Evolutionary conservation across 1,140 invertebrate genomes (phyloP).

Genomic region (Euura lappo): DNA sequence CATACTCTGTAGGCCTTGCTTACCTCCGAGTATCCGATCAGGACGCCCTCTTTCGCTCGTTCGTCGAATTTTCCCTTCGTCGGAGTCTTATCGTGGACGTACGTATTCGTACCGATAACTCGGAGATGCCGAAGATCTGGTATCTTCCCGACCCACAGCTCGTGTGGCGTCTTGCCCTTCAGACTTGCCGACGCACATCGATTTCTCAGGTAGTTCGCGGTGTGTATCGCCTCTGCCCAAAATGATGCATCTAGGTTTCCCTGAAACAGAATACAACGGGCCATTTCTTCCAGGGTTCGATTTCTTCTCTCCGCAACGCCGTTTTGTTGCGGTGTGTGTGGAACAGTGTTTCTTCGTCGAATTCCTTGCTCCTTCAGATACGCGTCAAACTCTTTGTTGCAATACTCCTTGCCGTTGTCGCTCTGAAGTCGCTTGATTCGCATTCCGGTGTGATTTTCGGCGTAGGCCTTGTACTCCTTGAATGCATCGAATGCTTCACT

Average conservation of each 20-base stretch:
- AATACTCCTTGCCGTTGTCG: conserved; percentile 35
- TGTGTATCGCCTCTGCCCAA: conserved; percentile 49
- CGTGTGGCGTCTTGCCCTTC: too few relatives aligned
- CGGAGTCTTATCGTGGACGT: conserved; percentile 11
- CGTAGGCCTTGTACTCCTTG: conserved; percentile 26
- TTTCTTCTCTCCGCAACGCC: conserved; percentile 47
- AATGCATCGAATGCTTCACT: conserved; percentile 24
- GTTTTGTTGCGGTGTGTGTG: conserved; percentile 48
- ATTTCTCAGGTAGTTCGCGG: too few relatives aligned
- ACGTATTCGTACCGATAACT: conserved; percentile 10
- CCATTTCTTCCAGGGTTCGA: conserved; percentile 39
- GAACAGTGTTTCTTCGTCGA: conserved; percentile 28
- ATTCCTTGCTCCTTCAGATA: conserved; percentile 29
- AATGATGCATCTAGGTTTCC: conserved; percentile 15
- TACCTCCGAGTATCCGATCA: conserved; percentile 22
- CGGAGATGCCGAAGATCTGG: too few relatives aligned
- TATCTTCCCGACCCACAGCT: too few relatives aligned
- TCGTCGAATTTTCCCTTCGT: conserved; percentile 16
- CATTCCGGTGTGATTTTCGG: conserved; percentile 27
- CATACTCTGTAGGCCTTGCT: too few relatives aligned
- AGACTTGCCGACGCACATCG: too few relatives aligned
- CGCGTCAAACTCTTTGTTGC: conserved; percentile 18
- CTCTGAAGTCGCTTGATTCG: conserved; percentile 30
- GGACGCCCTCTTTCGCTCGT: not conserved
- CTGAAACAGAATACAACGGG: conserved; percentile 31